Conservation (phyloP, 2,113 vertebrate genomes). For the Probosciger aterrimus region DNA sequence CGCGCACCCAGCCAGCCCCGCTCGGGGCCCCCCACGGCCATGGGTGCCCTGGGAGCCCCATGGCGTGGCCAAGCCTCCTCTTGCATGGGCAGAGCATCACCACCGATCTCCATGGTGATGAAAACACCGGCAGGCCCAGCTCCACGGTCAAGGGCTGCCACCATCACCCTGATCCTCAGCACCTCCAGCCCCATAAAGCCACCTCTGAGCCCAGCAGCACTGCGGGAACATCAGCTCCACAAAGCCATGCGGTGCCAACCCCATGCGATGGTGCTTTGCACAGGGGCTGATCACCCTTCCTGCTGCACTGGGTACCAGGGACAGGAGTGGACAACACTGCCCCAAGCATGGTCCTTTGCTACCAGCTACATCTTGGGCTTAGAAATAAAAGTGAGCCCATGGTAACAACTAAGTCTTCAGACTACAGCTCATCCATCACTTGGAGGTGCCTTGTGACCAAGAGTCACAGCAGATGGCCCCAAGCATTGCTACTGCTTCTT, state of each 20-base stretch:
- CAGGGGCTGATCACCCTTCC: neutral
- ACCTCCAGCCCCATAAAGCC: neutral
- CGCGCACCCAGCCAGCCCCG: accelerated
- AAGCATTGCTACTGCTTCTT: neutral
- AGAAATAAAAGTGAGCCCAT: neutral
- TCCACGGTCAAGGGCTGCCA: accelerated
- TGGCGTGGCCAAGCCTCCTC: accelerated
- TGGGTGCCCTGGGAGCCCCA: accelerated
- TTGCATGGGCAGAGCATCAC: neutral
- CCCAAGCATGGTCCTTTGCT: neutral
- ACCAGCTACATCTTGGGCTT: neutral
- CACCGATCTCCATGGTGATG: neutral
- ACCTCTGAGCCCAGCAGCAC: neutral
- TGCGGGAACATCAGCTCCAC: neutral
- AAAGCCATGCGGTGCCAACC: neutral
- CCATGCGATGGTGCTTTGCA: neutral
- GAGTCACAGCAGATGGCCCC: neutral
- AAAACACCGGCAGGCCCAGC: neutral
- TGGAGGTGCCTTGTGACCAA: neutral
- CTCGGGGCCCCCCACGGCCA: accelerated
- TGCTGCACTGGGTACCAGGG: neutral
- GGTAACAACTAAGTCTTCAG: neutral
- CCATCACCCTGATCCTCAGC: neutral
- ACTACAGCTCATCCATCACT: neutral
- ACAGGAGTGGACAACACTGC: accelerated